Conservation (phyloP, 2,113 vertebrate genomes). For the Brienomyrus longianalis region DNA sequence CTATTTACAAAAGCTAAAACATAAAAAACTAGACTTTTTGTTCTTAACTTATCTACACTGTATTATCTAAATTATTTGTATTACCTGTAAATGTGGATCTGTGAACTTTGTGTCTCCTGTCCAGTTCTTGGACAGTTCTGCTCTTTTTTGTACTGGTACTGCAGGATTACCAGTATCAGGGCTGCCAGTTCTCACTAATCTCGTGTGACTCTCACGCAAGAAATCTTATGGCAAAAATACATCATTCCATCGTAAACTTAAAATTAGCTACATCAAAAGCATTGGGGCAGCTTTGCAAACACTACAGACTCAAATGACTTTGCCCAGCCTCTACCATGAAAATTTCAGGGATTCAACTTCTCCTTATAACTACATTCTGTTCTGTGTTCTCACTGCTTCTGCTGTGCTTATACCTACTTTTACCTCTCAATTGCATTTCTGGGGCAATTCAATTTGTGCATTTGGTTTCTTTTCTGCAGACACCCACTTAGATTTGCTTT, state of each 20-base stretch:
- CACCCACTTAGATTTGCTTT: background rate
- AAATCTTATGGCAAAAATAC: background rate
- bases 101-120: background rate
- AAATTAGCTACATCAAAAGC: background rate
- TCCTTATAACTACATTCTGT: background rate
- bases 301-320: background rate
- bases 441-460: background rate
- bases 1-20: background rate
- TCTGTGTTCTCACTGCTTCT: background rate
- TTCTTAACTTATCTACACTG: background rate
- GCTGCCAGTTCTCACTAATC: background rate
- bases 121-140: background rate
- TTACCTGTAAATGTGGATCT: background rate
- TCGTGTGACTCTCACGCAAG: background rate
- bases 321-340: background rate
- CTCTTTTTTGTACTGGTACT: background rate
- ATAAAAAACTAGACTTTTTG: background rate
- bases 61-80: background rate
- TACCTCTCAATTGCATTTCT: background rate
- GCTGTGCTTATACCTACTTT: background rate
- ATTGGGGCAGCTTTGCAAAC: background rate
- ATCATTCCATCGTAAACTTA: background rate
- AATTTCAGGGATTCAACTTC: background rate
- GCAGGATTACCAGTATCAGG: background rate
- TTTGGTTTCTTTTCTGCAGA: background rate